Evolutionary conservation across 2,797 vertebrate species (phyloP).

Genomic region (Scomberomorus guttatus): DNA sequence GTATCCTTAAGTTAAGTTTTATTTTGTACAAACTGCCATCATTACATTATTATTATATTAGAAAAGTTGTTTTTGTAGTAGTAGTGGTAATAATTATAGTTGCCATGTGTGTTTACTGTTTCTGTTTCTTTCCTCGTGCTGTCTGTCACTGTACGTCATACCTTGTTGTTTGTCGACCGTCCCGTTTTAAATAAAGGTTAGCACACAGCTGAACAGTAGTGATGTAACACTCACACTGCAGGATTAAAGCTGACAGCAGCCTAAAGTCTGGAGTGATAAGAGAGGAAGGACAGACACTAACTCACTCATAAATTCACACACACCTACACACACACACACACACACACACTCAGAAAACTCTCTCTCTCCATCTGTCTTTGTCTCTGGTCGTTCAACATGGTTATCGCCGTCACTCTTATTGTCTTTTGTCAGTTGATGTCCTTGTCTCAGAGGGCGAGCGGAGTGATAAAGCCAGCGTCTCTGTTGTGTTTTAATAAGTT

Average conservation of each 20-base stretch:
- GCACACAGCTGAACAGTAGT: neutral
- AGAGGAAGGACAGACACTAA: constrained; percentile 25
- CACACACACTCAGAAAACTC: neutral
- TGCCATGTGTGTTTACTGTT: too few relatives aligned
- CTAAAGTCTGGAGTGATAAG: constrained; percentile 51
- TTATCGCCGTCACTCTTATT: constrained; percentile 41
- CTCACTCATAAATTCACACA: neutral
- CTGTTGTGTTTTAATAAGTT: constrained; percentile 90
- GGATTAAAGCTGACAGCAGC: constrained; percentile 46
- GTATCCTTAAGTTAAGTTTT: too few relatives aligned
- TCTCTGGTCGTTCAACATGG: neutral
- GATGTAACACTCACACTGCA: constrained; percentile 9
- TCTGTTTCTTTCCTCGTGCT: neutral
- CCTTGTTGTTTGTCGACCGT: neutral
- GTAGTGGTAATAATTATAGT: too few relatives aligned
- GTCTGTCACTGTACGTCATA: neutral
- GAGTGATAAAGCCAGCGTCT: constrained; percentile 30
- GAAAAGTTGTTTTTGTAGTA: too few relatives aligned
- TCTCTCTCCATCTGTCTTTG: neutral
- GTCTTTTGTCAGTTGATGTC: constrained; percentile 53
- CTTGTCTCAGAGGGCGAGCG: constrained; percentile 51
- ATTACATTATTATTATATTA: too few relatives aligned
- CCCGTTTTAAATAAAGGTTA: constrained; percentile 25
- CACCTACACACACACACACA: neutral
- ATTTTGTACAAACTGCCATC: too few relatives aligned